These are phyloP conservation scores for Epistrophella euchroma DNA, from an alignment of 2,888 invertebrate species.

Conservation along the genomic window DNA sequence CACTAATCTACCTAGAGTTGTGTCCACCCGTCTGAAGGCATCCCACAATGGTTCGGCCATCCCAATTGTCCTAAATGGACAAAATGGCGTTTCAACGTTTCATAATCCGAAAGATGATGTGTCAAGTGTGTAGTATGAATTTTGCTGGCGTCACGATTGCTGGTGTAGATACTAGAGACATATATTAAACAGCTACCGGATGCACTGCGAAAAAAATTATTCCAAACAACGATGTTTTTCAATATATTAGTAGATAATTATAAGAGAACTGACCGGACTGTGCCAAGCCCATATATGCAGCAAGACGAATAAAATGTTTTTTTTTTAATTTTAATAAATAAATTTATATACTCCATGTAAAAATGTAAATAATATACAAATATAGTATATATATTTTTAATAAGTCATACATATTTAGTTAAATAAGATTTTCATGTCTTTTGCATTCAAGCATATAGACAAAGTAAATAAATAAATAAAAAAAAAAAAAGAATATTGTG, in stretches of 20 bases:
- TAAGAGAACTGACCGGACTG: conserved; percentile 24
- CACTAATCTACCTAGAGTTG: conserved; percentile 43
- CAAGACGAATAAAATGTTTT: not conserved
- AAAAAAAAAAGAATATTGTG: conserved; percentile 12
- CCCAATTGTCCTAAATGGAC: conserved; percentile 48
- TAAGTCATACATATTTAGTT: not conserved
- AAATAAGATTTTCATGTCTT: conserved; percentile 2
- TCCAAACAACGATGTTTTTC: conserved; percentile 40
- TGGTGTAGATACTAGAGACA: conserved; percentile 60
- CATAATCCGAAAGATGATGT: conserved; percentile 62
- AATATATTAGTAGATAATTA: not conserved
- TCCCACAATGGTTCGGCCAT: conserved; percentile 33
- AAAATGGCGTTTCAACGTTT: conserved; percentile 57
- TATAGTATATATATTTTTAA: conserved; percentile 23
- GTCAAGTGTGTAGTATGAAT: conserved; percentile 76
- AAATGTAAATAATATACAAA: conserved; percentile 28
- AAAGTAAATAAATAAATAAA: not conserved
- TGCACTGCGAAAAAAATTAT: conserved; percentile 42
- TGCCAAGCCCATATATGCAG: conserved; percentile 6
- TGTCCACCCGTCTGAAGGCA: conserved; percentile 50
- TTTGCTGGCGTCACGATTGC: conserved; percentile 71
- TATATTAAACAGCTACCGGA: conserved; percentile 42
- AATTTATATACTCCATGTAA: conserved; percentile 16
- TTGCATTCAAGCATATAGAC: not conserved
- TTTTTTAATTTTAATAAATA: not conserved